phyloP scores from a whole-genome alignment of 2,888 invertebrate genomes.

The Drosophila setosimentum region DNA sequence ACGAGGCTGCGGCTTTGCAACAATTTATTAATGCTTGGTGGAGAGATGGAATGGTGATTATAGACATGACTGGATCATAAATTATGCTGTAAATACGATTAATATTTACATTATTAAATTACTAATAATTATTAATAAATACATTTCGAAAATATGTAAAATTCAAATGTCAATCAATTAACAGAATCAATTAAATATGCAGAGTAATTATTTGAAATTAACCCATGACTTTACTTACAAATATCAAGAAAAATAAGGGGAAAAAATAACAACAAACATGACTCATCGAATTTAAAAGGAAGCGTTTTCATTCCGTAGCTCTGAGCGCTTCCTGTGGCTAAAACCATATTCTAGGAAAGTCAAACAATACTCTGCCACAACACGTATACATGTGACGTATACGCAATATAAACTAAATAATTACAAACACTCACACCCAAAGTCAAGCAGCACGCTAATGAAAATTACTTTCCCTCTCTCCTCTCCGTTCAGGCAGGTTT shows the following conservation, averaged over 20 bases:
- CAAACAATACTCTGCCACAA: slow-evolving; percentile 40
- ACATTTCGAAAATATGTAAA: neutral
- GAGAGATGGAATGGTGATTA: neutral
- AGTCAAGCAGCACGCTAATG: slow-evolving; percentile 56
- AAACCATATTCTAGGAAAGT: slow-evolving; percentile 7
- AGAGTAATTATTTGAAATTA: neutral
- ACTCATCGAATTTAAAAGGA: slow-evolving; percentile 31
- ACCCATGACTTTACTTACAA: neutral
- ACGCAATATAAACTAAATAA: slow-evolving; percentile 68
- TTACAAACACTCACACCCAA: slow-evolving; percentile 49
- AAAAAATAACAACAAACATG: slow-evolving; percentile 14
- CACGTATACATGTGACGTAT: slow-evolving; percentile 75
- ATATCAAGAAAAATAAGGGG: neutral
- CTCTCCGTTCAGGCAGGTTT: neutral
- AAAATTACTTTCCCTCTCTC: slow-evolving; percentile 63
- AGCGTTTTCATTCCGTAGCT: slow-evolving; percentile 22
- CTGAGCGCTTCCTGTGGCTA: neutral
- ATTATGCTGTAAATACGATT: neutral
- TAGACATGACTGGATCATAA: neutral
- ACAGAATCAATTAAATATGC: neutral
- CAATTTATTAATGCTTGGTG: neutral
- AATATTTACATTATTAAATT: too few species aligned
- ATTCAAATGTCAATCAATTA: neutral
- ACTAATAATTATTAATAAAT: too few species aligned
- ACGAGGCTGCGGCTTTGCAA: neutral